A percentile compares a stretch with the other conserved stretches of the same genome.
These are phyloP conservation scores for Meleagris gallopavo DNA, from an alignment of 2,113 vertebrate genomes.

Conservation along the genomic window DNA sequence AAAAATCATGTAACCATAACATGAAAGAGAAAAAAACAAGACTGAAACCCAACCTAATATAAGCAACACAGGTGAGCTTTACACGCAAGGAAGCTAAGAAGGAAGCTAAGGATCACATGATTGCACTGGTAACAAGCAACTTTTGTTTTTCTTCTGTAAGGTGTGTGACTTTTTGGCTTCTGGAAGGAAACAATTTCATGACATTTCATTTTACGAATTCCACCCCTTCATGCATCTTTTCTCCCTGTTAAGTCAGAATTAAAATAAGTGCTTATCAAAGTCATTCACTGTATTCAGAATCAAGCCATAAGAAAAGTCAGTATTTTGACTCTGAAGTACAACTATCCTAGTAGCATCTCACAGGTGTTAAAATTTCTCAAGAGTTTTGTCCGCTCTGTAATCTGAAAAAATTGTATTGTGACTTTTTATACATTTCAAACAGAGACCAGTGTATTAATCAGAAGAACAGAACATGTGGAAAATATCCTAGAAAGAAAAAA, in stretches of 20 bases:
- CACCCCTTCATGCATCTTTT: not conserved
- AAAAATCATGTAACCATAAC: not conserved
- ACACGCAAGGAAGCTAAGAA: not conserved
- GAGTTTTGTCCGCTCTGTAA: not conserved
- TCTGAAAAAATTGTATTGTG: not conserved
- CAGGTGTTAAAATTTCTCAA: not conserved
- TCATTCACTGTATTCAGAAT: not conserved
- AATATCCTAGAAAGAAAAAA: not conserved
- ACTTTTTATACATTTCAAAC: not conserved
- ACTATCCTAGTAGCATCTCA: not conserved
- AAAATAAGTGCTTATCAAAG: not conserved
- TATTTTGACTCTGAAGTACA: not conserved
- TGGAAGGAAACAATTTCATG: not conserved
- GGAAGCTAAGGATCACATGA: not conserved
- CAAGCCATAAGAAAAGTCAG: not conserved
- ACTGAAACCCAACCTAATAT: not conserved
- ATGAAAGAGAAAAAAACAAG: fast-evolving
- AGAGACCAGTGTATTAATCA: not conserved
- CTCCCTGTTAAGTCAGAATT: not conserved
- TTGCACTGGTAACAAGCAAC: not conserved
- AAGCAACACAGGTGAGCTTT: not conserved
- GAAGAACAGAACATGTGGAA: not conserved
- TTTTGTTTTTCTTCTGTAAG: not conserved
- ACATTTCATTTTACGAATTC: not conserved
- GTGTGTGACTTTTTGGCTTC: not conserved